Evolutionary conservation across 2,888 invertebrate species (phyloP), one percentile per base, ranked within the genome.

Genomic region (Hetaerina titia): DNA sequence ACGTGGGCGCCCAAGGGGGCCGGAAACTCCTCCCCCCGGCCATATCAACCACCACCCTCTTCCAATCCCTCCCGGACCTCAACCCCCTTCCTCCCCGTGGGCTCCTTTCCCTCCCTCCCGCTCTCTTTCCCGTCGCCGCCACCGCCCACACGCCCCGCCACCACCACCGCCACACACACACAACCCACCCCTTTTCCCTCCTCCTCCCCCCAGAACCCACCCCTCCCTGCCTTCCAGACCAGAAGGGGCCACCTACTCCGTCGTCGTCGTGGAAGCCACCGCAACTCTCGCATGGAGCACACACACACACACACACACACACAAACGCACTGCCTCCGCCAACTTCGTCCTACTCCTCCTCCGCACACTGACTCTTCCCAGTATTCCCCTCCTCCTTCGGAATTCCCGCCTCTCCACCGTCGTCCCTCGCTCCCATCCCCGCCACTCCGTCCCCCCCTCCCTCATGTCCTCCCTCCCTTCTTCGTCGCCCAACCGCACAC

Each of bases 1-100:
- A 92, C 69, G 74, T 92, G 69, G 92, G 92, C 64, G 92, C 57
- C 74, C 90, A 11, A 19, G 64, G 90, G 64, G 64, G 31, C 90
- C 69, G 92, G 92, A 92, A 92, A 92, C 92, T 69, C 92, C 92
- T 74, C 90, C 89, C 19, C 57, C 63, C 25, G 9, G 45, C 25
- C 57, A 9, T 81, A 81, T 56, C 64, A 45, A 64, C 81, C 31
- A 63, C 89, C 58, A 22, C 89, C 11, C 89, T 13, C 63, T 69
- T 69, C 63, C 90, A 31, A 63, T 88, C 87, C 87, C 56, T 31
- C 19, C 87, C 56, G 17, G 15, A 15, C 45, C 81, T 58, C 89
- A 57, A 56, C 58, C 19, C 88, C 81, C 81, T n/a, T 56, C 22
- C 7, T 15, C 19, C 45, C 56, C 45, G 17, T 0, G 19, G 13